Conservation (phyloP, 2,113 vertebrate genomes). For the Glaucidium brasilianum region DNA sequence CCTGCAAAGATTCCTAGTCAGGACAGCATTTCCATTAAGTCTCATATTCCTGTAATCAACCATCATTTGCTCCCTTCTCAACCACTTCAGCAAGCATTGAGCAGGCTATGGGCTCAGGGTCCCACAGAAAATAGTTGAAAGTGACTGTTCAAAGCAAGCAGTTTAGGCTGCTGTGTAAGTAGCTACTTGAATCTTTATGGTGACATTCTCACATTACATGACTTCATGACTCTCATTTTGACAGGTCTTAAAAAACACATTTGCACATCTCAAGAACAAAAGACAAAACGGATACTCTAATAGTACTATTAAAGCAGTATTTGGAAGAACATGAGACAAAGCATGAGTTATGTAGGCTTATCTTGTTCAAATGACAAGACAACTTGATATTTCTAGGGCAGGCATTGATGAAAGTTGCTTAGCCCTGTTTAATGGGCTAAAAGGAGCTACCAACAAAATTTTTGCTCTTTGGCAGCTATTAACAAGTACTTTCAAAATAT, state of each 20-base stretch:
- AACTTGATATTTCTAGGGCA: conserved; percentile 47
- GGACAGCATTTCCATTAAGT: background rate
- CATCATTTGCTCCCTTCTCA: background rate
- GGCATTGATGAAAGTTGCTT: background rate
- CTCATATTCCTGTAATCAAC: background rate
- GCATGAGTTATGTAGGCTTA: background rate
- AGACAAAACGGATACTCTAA: conserved; percentile 27
- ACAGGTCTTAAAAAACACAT: conserved; percentile 22
- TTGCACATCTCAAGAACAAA: conserved; percentile 11
- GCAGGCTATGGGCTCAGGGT: background rate
- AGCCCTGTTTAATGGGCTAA: background rate
- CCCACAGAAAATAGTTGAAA: background rate
- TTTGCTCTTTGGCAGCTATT: background rate
- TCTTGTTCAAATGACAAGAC: conserved; percentile 1
- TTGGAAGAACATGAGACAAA: conserved; percentile 14
- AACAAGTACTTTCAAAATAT: background rate
- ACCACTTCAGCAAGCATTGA: background rate
- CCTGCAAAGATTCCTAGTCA: background rate
- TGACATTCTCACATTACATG: background rate
- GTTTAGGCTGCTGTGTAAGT: too few species aligned
- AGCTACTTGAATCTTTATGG: too few species aligned
- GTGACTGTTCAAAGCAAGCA: background rate
- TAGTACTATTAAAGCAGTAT: conserved; percentile 7
- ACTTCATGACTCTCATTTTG: background rate
- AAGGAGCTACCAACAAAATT: background rate